Conservation (phyloP, 2,113 vertebrate genomes). For the Plecturocebus donacophilus region DNA sequence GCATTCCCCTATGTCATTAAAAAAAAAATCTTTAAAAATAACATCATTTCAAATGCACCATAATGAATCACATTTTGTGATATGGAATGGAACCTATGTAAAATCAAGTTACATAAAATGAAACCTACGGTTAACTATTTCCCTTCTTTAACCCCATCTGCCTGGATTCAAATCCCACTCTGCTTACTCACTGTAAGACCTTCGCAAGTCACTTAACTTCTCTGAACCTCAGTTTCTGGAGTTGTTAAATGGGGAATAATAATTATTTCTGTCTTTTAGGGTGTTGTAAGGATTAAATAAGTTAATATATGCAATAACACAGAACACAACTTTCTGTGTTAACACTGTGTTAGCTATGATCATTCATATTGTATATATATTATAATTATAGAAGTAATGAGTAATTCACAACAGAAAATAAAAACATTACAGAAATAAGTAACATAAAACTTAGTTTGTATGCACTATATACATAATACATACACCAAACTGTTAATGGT, state of each 20-base stretch:
- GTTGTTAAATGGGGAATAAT: neutral
- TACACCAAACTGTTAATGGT: neutral
- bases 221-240: neutral
- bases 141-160: neutral
- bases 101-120: no score
- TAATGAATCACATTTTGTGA: neutral
- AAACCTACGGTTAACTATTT: neutral
- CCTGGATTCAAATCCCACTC: neutral
- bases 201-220: neutral
- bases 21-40: constrained; percentile 17
- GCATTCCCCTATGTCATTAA: neutral
- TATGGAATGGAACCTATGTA: no score
- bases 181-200: neutral
- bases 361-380: neutral
- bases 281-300: neutral
- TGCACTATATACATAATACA: neutral
- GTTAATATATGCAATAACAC: neutral
- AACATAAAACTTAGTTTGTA: neutral
- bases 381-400: constrained; percentile 17
- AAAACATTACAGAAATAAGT: constrained; percentile 46
- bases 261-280: neutral
- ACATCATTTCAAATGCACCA: constrained; percentile 2
- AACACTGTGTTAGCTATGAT: neutral
- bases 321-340: neutral
- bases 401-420: neutral